phyloP scores from a whole-genome alignment of 2,113 vertebrate species.

The Chloroceryle aenea region DNA sequence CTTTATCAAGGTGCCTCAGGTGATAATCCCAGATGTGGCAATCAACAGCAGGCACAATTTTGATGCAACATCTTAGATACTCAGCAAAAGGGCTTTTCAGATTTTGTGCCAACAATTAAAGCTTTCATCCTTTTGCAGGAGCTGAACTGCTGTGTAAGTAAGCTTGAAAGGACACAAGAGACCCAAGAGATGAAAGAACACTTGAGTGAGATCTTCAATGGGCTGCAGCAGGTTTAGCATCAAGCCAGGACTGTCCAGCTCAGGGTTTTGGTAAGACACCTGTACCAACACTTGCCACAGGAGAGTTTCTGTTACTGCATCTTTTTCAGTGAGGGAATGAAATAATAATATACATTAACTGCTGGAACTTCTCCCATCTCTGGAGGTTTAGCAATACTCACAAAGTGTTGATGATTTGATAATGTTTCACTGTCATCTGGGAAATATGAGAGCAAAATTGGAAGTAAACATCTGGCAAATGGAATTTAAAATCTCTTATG shows the following conservation, averaged over 20 bases:
- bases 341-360: background rate
- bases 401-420: background rate
- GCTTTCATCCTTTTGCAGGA: background rate
- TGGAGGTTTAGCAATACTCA: background rate
- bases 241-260: background rate
- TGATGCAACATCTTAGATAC: background rate
- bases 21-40: background rate
- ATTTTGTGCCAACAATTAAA: background rate
- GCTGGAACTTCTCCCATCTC: background rate
- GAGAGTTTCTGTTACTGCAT: background rate
- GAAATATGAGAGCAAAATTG: background rate
- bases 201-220: background rate
- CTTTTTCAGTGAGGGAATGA: background rate
- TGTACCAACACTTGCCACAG: background rate
- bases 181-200: background rate
- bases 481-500: background rate
- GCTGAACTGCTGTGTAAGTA: background rate
- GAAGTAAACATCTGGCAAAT: conserved; percentile 11
- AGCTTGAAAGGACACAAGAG: background rate
- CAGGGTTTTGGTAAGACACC: background rate
- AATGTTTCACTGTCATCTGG: background rate
- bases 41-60: background rate
- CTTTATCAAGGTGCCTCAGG: background rate
- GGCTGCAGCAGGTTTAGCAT: background rate
- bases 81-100: background rate